Conservation (phyloP, 2,113 vertebrate genomes). For the Pundamilia nyererei region DNA sequence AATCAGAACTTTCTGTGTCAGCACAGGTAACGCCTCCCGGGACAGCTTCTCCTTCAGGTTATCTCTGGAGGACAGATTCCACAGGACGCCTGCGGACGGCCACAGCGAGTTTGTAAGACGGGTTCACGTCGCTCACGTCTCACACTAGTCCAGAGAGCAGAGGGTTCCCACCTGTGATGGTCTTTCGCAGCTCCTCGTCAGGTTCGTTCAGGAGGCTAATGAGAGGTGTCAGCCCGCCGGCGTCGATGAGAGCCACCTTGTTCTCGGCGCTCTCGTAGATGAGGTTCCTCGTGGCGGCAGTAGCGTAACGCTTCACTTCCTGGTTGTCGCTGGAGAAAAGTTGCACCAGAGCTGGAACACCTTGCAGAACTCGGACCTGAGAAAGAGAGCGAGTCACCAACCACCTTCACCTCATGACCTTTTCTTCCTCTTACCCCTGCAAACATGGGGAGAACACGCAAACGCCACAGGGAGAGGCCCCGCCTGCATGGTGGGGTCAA, state of each 20-base stretch:
- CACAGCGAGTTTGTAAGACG: neutral
- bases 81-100: conserved; percentile 81
- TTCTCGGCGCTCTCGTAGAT: conserved; percentile 90
- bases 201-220: conserved; percentile 76
- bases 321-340: conserved; percentile 88
- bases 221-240: conserved; percentile 82
- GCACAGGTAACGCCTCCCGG: conserved; percentile 78
- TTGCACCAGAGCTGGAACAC: conserved; percentile 82
- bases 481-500: neutral
- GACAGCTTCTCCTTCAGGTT: conserved; percentile 89
- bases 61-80: conserved; percentile 96
- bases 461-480: neutral
- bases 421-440: neutral
- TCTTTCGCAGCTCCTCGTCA: conserved; percentile 88
- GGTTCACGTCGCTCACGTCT: neutral
- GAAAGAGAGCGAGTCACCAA: neutral
- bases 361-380: conserved; percentile 85
- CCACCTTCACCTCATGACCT: neutral
- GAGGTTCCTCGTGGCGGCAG: conserved; percentile 89
- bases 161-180: conserved; percentile 79
- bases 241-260: conserved; percentile 84
- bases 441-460: accelerated
- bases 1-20: conserved; percentile 81
- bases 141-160: neutral
- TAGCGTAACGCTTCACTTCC: conserved; percentile 90